phyloP scores from a whole-genome alignment of 2,797 vertebrate species.

The Gallinago nigripennis region DNA sequence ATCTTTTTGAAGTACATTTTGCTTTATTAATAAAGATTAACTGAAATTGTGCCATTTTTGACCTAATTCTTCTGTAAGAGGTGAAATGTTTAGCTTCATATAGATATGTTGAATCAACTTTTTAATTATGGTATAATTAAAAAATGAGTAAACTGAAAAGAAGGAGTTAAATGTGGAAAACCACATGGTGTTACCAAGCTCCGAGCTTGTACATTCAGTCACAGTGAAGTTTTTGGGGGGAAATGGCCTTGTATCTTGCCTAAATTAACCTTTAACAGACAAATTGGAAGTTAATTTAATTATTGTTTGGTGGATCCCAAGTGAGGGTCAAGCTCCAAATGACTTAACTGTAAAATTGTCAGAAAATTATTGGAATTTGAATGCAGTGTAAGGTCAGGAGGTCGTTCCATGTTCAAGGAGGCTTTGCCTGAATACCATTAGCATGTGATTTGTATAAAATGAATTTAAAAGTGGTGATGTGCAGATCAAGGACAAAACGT shows the following conservation, averaged over 20 bases:
- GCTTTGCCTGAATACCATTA: conserved; percentile 22
- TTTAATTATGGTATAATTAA: background rate
- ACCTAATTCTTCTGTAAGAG: background rate
- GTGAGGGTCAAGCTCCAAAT: conserved; percentile 8
- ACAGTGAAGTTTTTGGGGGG: background rate
- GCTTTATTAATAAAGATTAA: background rate
- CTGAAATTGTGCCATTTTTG: background rate
- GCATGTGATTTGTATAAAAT: conserved; percentile 1
- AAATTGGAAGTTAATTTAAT: conserved; percentile 36
- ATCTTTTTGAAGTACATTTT: background rate
- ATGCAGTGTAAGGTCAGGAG: conserved; percentile 21
- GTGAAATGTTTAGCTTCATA: background rate
- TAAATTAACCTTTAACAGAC: background rate
- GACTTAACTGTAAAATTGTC: background rate
- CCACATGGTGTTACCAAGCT: fast-evolving
- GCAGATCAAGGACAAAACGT: background rate
- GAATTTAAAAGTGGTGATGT: background rate
- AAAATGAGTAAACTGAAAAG: background rate
- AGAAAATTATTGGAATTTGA: conserved; percentile 1
- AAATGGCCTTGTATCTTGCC: background rate
- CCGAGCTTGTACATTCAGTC: fast-evolving
- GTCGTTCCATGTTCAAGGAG: conserved; percentile 2
- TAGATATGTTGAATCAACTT: background rate
- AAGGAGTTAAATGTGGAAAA: background rate
- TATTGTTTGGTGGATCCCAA: background rate